These are phyloP conservation scores for Eilema griseolum DNA, from an alignment of 2,888 invertebrate species.

Conservation along the genomic window DNA sequence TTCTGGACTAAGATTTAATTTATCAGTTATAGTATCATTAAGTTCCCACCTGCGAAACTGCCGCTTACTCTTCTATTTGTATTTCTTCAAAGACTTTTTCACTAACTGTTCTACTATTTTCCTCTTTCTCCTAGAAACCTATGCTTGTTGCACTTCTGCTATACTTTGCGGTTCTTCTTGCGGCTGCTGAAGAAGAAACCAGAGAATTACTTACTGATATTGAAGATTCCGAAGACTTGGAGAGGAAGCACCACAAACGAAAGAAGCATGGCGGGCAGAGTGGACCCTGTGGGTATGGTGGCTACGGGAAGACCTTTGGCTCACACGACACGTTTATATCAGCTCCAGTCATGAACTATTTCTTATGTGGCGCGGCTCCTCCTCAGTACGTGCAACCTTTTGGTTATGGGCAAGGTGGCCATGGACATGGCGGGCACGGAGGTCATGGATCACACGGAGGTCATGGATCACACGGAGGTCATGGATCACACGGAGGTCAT, in stretches of 20 bases:
- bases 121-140: constrained; percentile 59
- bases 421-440: constrained; percentile 46
- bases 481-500: constrained; percentile 45
- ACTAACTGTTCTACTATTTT: background rate
- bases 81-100: background rate
- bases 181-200: constrained; percentile 58
- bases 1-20: background rate
- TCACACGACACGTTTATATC: constrained; percentile 73
- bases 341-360: constrained; percentile 80
- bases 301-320: constrained; percentile 69
- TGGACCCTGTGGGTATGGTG: constrained; percentile 60
- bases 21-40: background rate
- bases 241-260: constrained; percentile 69
- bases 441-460: background rate
- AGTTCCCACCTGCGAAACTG: background rate
- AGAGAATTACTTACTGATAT: constrained; percentile 60
- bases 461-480: constrained; percentile 42
- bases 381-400: constrained; percentile 42
- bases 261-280: constrained; percentile 71
- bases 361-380: constrained; percentile 68
- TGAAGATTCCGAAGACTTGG: constrained; percentile 67
- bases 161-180: constrained; percentile 50
- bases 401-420: constrained; percentile 51
- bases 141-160: constrained; percentile 60
- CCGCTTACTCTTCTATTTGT: background rate